Conservation (phyloP, 2,888 invertebrate genomes). For the Himalopsyche japonica region DNA sequence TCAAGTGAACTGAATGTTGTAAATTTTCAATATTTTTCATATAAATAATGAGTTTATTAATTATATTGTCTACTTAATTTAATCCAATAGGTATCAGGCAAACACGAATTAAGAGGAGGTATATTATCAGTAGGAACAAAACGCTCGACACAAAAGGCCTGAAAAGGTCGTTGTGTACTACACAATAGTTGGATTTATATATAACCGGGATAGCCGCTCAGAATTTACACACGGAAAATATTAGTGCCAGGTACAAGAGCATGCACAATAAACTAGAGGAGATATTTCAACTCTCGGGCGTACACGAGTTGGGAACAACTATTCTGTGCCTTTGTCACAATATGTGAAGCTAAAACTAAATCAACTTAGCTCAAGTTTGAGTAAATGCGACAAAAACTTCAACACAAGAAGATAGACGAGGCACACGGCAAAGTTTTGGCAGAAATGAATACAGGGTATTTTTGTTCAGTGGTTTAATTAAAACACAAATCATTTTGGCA, state of each 20-base stretch:
- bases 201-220: not conserved
- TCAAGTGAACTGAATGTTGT: no score
- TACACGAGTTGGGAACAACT: not conserved
- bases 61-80: no score
- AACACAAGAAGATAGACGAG: no score
- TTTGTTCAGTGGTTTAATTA: no score
- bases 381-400: not conserved
- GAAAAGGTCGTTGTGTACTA: not conserved
- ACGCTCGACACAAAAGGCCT: not conserved
- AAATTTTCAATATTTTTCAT: no score
- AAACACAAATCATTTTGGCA: no score
- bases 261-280: not conserved
- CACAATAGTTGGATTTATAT: not conserved
- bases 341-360: not conserved
- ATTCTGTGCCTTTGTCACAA: not conserved
- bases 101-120: not conserved
- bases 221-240: not conserved
- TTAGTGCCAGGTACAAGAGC: conserved; percentile 4
- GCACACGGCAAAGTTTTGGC: no score
- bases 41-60: no score
- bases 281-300: not conserved
- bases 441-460: no score
- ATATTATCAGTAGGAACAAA: not conserved
- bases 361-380: not conserved
- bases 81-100: not conserved